A percentile compares a stretch with the other conserved stretches of the same genome.
Conservation (phyloP, 2,797 vertebrate species). For the Ciconia nigra region DNA sequence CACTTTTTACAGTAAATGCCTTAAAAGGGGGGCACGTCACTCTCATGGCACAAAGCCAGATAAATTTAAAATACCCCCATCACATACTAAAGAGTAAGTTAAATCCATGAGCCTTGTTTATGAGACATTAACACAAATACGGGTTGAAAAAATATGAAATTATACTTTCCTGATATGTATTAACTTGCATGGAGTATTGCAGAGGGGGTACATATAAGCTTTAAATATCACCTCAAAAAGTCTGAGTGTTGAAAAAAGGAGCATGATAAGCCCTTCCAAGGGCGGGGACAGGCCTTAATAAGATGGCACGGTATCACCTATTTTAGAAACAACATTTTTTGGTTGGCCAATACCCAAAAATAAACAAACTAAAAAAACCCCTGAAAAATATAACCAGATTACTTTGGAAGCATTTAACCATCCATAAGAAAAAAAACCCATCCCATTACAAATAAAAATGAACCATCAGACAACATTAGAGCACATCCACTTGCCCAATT, state of each 20-base stretch:
- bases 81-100: neutral
- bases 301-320: neutral
- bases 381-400: neutral
- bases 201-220: neutral
- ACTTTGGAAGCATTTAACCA: neutral
- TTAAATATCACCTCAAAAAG: neutral
- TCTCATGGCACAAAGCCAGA: slow-evolving; percentile 41
- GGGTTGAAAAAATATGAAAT: neutral
- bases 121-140: neutral
- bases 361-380: neutral
- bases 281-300: neutral
- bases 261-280: neutral
- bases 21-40: slow-evolving; percentile 4
- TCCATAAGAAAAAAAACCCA: neutral
- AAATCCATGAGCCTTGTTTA: neutral
- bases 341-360: neutral
- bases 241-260: neutral
- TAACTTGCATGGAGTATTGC: neutral
- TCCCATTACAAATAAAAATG: neutral
- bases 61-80: slow-evolving; percentile 18
- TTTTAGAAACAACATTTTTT: neutral
- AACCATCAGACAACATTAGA: neutral
- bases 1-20: slow-evolving; percentile 63
- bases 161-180: neutral
- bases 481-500: neutral